Base-by-base conservation (phyloP, 2,888 invertebrate species). In the Tigriopus californicus region DNA sequence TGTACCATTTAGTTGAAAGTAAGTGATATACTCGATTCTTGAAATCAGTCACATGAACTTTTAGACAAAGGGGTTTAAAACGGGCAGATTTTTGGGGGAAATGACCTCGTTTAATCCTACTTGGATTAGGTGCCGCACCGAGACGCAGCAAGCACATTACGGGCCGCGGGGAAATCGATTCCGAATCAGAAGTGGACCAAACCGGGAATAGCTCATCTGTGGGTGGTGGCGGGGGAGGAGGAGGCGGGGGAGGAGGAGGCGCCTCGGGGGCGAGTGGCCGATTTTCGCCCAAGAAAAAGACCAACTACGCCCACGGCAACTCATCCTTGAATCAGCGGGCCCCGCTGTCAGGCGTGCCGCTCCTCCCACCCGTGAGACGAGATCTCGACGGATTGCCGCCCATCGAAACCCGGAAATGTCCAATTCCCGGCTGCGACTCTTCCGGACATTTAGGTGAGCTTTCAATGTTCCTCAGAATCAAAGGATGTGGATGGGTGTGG, bases 391-490 rank as follows among this genome's bases (percentile, higher is more conserved):
- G 33, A 40, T 44, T 62, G 24, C 64, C 63, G 0, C 63, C 63
- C 3, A 66, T 67, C 66, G 73, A 81, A 66, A 82, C 87, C 66
- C 75, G 83, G 53, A 77, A 80, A 62, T 91, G 92, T 70, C 90
- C 90, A 0, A 77, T 92, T 11, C 82, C 87, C 57, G 84, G 76
- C 6, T 94, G 85, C 59, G 86, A 91, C 68, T 91, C 91, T 1
- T 75, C 77, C 1, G 92, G 91, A 53, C 65, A 65, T 53, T 61
- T 64, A 5, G 62, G 63, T 15, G 63, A 62, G 13, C 33, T 53
- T 1, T 61, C 15, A 8, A 3, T 46, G 3, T 46, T 10, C 3
- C 18, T 46, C n/a, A n/a, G n/a, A n/a, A n/a, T n/a, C n/a, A n/a
- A n/a, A n/a, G n/a, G n/a, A n/a, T n/a, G n/a, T n/a, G 8, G 8